phyloP scores from a whole-genome alignment of 2,797 vertebrate species.

The Platalea minor region DNA sequence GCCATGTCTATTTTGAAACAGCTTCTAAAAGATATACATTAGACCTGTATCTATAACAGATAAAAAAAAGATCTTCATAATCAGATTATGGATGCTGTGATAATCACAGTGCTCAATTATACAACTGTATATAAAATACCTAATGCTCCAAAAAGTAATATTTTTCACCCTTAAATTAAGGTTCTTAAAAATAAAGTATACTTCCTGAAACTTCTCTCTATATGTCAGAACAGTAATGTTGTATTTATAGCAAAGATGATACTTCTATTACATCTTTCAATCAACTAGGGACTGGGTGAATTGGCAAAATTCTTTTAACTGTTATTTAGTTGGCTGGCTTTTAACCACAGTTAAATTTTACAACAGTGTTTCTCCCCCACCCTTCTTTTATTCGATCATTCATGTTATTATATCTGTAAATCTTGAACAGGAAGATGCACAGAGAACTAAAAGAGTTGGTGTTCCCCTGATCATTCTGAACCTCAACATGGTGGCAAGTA shows the following conservation, averaged over 20 bases:
- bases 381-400: not conserved
- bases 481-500: accelerated
- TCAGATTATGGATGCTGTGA: not conserved
- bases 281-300: not conserved
- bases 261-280: not conserved
- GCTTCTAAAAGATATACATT: not conserved
- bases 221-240: not conserved
- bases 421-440: not conserved
- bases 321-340: not conserved
- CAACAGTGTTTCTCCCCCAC: not conserved
- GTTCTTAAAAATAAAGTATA: not conserved
- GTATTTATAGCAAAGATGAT: constrained; percentile 17
- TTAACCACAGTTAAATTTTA: constrained; percentile 4
- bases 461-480: not conserved
- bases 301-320: not conserved
- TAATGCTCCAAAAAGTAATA: not conserved
- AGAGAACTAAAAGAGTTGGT: not conserved
- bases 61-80: not conserved
- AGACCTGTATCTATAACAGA: not conserved
- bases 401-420: not conserved
- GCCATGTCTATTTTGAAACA: not conserved
- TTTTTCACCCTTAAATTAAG: constrained; percentile 27
- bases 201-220: not conserved
- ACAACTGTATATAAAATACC: not conserved
- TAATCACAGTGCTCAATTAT: not conserved